phyloP scores from a whole-genome alignment of 2,797 vertebrate species.

The Chloroceryle inda region DNA sequence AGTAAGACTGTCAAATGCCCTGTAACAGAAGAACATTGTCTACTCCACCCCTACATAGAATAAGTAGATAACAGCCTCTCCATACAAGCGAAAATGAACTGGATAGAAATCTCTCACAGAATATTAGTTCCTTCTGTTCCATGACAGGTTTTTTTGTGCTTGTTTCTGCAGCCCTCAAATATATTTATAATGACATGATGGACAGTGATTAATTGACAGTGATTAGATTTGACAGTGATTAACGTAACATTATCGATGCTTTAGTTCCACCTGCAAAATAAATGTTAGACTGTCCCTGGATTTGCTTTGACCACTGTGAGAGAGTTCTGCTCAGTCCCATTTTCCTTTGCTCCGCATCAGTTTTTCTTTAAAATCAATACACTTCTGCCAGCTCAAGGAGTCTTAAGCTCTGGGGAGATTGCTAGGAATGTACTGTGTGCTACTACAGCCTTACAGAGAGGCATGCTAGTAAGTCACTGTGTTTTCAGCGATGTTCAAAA shows the following conservation, averaged over 20 bases:
- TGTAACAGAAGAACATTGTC: no score
- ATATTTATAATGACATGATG: no score
- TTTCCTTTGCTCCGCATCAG: neutral
- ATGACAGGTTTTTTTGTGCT: no score
- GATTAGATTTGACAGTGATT: no score
- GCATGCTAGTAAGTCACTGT: neutral
- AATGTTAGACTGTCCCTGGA: neutral
- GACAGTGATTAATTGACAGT: no score
- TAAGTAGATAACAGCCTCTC: no score
- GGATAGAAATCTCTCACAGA: no score
- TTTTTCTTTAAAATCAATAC: neutral
- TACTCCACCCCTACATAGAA: no score
- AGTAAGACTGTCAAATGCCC: no score
- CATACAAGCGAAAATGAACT: no score
- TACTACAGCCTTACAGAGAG: neutral
- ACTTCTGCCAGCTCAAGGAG: neutral
- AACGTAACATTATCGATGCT: neutral
- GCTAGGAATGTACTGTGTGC: neutral
- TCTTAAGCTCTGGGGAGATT: rapidly evolving
- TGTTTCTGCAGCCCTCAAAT: no score
- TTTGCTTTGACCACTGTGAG: neutral
- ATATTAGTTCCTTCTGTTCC: no score
- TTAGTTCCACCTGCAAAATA: neutral
- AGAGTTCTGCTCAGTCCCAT: neutral
- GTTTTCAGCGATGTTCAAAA: neutral